Conservation (phyloP, 2,797 vertebrate genomes). For the Lemur catta region DNA sequence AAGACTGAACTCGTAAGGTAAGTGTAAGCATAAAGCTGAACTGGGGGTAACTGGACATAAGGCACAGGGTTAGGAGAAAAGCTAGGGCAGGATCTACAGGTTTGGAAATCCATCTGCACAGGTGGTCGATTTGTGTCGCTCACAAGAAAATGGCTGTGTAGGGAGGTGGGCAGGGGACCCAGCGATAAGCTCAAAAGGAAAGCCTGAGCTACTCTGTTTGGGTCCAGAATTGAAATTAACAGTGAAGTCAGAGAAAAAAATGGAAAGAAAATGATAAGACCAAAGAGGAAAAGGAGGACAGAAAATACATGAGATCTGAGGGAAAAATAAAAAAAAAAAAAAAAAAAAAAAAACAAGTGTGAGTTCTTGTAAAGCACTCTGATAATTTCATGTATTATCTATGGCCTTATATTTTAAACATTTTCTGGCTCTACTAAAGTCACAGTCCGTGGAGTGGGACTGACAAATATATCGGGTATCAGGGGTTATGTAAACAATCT, state of each 20-base stretch:
- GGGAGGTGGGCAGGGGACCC: neutral
- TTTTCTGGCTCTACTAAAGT: conserved; percentile 48
- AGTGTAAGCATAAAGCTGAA: neutral
- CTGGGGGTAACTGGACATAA: neutral
- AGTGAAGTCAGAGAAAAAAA: neutral
- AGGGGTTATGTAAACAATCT: conserved; percentile 77
- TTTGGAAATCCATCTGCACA: neutral
- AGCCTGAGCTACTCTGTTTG: neutral
- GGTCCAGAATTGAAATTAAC: neutral
- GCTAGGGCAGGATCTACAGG: neutral
- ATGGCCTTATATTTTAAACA: conserved; percentile 53
- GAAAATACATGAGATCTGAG: neutral
- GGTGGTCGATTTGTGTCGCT: neutral
- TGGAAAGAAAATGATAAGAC: neutral
- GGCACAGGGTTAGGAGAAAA: neutral
- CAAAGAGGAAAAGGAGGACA: neutral
- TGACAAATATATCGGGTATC: conserved; percentile 71
- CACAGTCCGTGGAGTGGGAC: conserved; percentile 10
- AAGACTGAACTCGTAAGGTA: neutral
- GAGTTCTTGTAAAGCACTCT: neutral
- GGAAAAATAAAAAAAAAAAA: neutral
- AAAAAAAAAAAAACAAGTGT: conserved; percentile 6
- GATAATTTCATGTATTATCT: conserved; percentile 57
- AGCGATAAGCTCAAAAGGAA: neutral
- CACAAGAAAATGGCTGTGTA: neutral